These are phyloP conservation scores for Archocentrus centrarchus DNA, from an alignment of 2,113 vertebrate species.

Conservation along the genomic window DNA sequence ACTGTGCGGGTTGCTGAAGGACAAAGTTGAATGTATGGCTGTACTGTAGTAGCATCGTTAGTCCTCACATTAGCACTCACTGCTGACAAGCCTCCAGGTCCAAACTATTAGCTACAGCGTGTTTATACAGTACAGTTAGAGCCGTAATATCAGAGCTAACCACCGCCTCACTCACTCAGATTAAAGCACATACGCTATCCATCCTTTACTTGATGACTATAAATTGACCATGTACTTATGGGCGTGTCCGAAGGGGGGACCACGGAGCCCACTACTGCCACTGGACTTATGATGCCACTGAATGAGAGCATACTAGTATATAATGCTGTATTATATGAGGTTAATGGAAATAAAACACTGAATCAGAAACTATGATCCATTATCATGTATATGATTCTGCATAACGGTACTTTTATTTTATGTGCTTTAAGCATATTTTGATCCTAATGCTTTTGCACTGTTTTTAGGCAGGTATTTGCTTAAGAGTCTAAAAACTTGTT, in stretches of 20 bases:
- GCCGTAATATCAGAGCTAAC: background rate
- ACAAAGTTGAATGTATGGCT: background rate
- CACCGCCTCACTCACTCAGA: background rate
- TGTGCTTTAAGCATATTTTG: background rate
- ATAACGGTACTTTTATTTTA: fast-evolving
- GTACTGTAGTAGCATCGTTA: background rate
- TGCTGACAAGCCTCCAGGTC: slow-evolving; percentile 25
- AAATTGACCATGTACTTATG: background rate
- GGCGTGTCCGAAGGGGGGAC: no score
- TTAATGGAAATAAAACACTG: no score
- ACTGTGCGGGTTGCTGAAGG: slow-evolving; percentile 14
- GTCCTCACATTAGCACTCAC: slow-evolving; percentile 13
- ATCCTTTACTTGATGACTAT: background rate
- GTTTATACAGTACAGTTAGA: slow-evolving; percentile 4
- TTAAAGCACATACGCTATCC: background rate
- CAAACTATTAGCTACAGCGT: slow-evolving; percentile 1
- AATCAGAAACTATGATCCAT: no score
- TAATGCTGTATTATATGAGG: no score
- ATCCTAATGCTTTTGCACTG: background rate
- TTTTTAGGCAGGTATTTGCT: background rate
- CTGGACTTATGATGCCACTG: background rate
- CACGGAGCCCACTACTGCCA: no score
- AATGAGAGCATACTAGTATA: background rate
- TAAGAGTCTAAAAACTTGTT: background rate
- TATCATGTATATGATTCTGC: no score